Conservation (phyloP, 2,113 vertebrate species). For the Apeltes quadracus region DNA sequence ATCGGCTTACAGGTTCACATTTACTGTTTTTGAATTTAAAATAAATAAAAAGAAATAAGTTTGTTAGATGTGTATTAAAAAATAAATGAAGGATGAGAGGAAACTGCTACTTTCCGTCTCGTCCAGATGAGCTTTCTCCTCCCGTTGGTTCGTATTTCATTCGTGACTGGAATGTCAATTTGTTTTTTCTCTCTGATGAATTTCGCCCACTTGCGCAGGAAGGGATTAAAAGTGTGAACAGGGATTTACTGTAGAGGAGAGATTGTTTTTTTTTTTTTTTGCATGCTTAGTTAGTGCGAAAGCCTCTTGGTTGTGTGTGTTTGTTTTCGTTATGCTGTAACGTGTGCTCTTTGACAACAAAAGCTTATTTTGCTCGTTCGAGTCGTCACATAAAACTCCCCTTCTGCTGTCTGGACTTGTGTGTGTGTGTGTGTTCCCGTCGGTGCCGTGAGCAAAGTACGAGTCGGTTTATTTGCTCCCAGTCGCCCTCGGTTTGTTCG, state of each 20-base stretch:
- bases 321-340: background rate
- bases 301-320: background rate
- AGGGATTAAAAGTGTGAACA: slow-evolving; percentile 8
- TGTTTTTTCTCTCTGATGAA: slow-evolving; percentile 8
- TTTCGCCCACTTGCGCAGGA: slow-evolving; percentile 3
- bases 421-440: background rate
- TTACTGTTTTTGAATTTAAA: background rate
- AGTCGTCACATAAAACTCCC: slow-evolving; percentile 17
- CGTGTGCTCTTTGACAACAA: background rate
- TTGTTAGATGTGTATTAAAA: background rate
- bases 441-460: background rate
- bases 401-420: slow-evolving; percentile 20
- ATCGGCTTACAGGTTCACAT: background rate
- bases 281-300: background rate
- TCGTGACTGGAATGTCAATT: background rate
- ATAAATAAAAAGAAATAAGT: background rate
- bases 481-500: slow-evolving; percentile 31
- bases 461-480: slow-evolving; percentile 4
- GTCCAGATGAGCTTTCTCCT: background rate
- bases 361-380: background rate
- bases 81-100: background rate
- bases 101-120: background rate
- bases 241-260: background rate
- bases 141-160: background rate
- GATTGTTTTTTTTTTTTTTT: background rate